Evolutionary conservation across 2,113 vertebrate species (phyloP), one percentile per base, ranked within the genome.

Genomic region (Galeopterus variegatus): DNA sequence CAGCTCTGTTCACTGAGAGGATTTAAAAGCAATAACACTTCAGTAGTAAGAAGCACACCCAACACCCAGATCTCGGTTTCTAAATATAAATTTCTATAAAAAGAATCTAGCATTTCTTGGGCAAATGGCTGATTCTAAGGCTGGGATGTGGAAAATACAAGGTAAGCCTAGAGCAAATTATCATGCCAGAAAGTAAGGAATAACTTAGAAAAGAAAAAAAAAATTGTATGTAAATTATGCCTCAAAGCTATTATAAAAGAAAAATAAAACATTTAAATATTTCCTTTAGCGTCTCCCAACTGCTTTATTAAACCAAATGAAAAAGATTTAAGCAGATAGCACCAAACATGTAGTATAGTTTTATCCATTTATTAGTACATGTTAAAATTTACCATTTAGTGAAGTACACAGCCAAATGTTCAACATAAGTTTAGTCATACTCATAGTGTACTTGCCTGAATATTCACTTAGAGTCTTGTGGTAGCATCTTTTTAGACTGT

Each of bases 181-280:
- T 50, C 31, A 28, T 31, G 17, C 28, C 48, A 77, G 9, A 72
- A 92, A 52, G 52, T 54, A 85, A 72, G 48, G 3, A 79, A 58
- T 11, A 54, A 28, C 4, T 77, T 0, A 5, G 23, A 54, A 79
- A 50, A 50, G 10, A 48, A 28, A 67, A 23, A 67, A 33, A 60
- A 79, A 52, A 36, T 84, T 56, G 5, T 7, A 14, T 45, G 9
- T 45, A 87, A 67, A 72, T 96, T 33, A 50, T 54, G 19, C 18
- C 45, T 88, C n/a, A 69, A 82, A 82, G 26, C 6, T 70, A 76
- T 87, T 94, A 88, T 83, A 75, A 90, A 79, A 72, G 88, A 31
- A 88, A 93, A 77, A 52, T 48, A 26, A 93, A 41, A 28, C 8
- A 84, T 45, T 50, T 62, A 45, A 64, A 62, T 82, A 62, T 17